Percentiles rank a stretch among this genome's conserved stretches.
Evolutionary conservation across 2,113 vertebrate species (phyloP).

Genomic region (Rhea pennata): DNA sequence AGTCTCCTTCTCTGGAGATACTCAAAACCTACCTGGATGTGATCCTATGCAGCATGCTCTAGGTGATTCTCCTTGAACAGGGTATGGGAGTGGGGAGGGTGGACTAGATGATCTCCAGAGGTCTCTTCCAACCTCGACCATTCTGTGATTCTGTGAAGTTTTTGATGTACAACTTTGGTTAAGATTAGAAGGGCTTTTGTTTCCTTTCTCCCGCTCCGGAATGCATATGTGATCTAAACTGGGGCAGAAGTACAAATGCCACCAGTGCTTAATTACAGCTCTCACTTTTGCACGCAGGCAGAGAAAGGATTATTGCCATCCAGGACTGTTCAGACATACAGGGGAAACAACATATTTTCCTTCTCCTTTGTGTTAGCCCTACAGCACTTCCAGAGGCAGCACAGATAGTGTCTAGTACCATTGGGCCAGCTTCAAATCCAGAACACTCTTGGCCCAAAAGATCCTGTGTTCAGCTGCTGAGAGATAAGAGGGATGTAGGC

Average conservation of each 20-base stretch:
- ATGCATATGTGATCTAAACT: fast-evolving
- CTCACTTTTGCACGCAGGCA: not conserved
- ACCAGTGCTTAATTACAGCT: not conserved
- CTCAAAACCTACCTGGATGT: too few species aligned
- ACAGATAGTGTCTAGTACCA: not conserved
- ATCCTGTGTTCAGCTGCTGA: not conserved
- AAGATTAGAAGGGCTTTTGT: not conserved
- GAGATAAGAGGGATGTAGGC: not conserved
- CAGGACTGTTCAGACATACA: not conserved
- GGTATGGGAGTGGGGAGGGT: too few species aligned
- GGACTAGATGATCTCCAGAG: too few species aligned
- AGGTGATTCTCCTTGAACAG: too few species aligned
- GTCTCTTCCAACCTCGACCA: too few species aligned
- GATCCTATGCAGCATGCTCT: too few species aligned
- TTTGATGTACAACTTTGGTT: not conserved
- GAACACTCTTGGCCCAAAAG: not conserved
- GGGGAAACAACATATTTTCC: not conserved
- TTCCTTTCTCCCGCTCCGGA: not conserved
- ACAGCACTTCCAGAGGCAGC: not conserved
- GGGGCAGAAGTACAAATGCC: not conserved
- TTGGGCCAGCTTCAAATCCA: not conserved
- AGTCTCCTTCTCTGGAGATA: too few species aligned
- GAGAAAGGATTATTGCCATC: not conserved
- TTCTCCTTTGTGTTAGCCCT: not conserved
- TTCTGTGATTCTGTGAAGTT: not conserved